A percentile compares a stretch with the other conserved stretches of the same genome.
These are phyloP conservation scores for Silurus aristotelis DNA, from an alignment of 2,797 vertebrate genomes.

Conservation along the genomic window DNA sequence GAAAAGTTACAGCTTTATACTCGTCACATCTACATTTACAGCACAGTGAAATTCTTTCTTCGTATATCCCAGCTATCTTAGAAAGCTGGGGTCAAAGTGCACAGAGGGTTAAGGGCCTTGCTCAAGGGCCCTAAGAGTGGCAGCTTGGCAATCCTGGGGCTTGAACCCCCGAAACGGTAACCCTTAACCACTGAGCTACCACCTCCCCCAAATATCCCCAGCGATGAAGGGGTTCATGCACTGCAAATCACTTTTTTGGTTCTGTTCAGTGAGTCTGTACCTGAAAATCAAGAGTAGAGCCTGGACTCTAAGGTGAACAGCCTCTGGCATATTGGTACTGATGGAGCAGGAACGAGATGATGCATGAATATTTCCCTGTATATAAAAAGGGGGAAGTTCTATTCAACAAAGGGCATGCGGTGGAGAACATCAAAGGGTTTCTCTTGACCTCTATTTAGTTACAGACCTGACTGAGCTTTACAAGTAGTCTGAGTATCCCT, in stretches of 20 bases:
- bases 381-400: background rate
- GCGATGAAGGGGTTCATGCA: background rate
- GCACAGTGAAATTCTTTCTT: too few relatives aligned
- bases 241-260: background rate
- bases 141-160: too few relatives aligned
- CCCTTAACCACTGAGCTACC: too few relatives aligned
- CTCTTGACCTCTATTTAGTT: slow-evolving; percentile 27
- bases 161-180: too few relatives aligned
- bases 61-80: too few relatives aligned
- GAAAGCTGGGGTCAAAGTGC: too few relatives aligned
- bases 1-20: too few relatives aligned
- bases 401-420: background rate
- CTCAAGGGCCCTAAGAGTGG: too few relatives aligned
- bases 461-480: slow-evolving; percentile 3
- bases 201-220: too few relatives aligned
- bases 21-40: too few relatives aligned
- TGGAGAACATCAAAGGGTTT: background rate
- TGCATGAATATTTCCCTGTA: background rate
- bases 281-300: background rate
- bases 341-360: background rate
- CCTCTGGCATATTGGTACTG: background rate
- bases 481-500: slow-evolving; percentile 20
- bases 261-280: background rate
- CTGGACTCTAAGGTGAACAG: background rate
- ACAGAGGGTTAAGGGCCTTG: too few relatives aligned